Evolutionary conservation across 2,113 vertebrate species (phyloP), one percentile per base, ranked within the genome.

Genomic region (Pangasianodon hypophthalmus): DNA sequence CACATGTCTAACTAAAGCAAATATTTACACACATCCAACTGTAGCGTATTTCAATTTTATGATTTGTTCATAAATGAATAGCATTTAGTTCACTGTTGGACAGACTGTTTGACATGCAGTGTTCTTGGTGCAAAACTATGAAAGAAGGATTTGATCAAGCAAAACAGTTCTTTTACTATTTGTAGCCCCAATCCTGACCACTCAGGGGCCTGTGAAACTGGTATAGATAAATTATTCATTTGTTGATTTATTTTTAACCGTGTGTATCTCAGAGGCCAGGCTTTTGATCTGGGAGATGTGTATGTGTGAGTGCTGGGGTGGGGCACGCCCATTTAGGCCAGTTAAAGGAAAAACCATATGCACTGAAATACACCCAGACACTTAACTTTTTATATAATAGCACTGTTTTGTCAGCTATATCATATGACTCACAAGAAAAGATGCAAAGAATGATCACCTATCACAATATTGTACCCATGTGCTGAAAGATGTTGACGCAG

Each of bases 171-270:
- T 73, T 60, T 89, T 88, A 71, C 50, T 50, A 10, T 37, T 37
- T 37, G 37, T 37, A 37, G 37, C 37, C 37, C 37, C 37, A 37
- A 37, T 37, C 37, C 37, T 37, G 37, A 37, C 37, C 37, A 37
- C 37, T 37, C 37, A 37, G 37, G 37, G 37, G 50, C 46, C 64
- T 89, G 48, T 85, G 73, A 85, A 75, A 80, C 52, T 81, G 58
- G 75, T 46, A 8, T 19, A 79, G 89, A 93, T 95, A 71, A 93
- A 92, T 95, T 92, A 96, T 95, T 96, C 88, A 95, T 93, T 94
- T 94, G 93, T 93, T 94, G 93, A 94, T 94, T 94, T 94, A 91
- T 94, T 92, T 95, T 94, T 93, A 90, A 94, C 94, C 90, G 89
- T 93, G 92, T 92, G 54, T 10, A 92, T 92, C 92, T 91, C 91